Percentiles rank a stretch among this genome's conserved stretches.
phyloP scores from a whole-genome alignment of 2,797 vertebrate genomes.

The Parotocinclus haroldoi region DNA sequence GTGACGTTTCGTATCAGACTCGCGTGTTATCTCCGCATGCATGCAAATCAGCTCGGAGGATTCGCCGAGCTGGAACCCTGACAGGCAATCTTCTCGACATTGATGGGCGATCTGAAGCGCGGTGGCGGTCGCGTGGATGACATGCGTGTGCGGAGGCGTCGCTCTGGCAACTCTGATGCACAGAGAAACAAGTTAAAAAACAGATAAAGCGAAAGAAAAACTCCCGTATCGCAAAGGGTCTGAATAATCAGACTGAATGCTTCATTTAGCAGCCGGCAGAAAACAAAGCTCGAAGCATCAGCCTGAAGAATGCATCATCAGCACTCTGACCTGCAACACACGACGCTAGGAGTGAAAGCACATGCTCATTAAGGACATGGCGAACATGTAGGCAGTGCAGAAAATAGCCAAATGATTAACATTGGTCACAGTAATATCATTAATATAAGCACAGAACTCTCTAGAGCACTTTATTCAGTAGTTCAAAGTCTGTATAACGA shows the following conservation, averaged over 20 bases:
- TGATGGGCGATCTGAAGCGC: slow-evolving; percentile 8
- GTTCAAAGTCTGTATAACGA: too few relatives aligned
- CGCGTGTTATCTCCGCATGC: not conserved
- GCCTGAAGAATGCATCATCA: slow-evolving; percentile 9
- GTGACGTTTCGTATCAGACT: slow-evolving; percentile 2
- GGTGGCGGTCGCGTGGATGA: not conserved
- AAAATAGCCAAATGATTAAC: too few relatives aligned
- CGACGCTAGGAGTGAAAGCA: not conserved
- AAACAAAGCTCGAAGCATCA: slow-evolving; percentile 27
- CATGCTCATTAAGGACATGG: not conserved
- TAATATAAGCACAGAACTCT: too few relatives aligned
- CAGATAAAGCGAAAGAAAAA: not conserved
- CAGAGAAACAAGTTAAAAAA: slow-evolving; percentile 21
- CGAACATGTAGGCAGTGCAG: too few relatives aligned
- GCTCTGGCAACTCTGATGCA: slow-evolving; percentile 30
- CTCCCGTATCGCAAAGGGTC: slow-evolving; percentile 22
- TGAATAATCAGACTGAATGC: slow-evolving; percentile 40
- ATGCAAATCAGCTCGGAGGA: slow-evolving; percentile 17
- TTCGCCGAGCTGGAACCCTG: not conserved
- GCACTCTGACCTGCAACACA: not conserved
- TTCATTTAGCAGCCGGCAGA: slow-evolving; percentile 44
- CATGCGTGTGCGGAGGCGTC: not conserved
- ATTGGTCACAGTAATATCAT: too few relatives aligned
- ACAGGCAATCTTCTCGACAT: slow-evolving; percentile 5
- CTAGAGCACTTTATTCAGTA: too few relatives aligned